Conservation (phyloP, 2,113 vertebrate genomes). For the Gobiocypris rarus region DNA sequence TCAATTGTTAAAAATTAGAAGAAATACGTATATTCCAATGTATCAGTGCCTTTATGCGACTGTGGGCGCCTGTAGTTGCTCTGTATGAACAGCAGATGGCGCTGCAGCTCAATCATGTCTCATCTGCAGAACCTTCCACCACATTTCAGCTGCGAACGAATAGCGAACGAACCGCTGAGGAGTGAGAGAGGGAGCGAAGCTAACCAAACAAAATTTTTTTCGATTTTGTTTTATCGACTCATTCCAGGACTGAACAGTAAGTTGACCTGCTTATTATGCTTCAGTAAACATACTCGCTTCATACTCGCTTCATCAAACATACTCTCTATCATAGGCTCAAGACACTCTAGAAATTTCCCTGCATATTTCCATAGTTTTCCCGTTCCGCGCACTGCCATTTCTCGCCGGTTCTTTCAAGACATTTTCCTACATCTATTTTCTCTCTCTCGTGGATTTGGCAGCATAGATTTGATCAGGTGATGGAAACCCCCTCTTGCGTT, state of each 20-base stretch:
- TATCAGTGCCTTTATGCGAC: too few species aligned
- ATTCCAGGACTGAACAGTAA: not conserved
- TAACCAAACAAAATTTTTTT: not conserved
- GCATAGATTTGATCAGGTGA: not conserved
- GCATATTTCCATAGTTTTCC: conserved; percentile 13
- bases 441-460: not conserved
- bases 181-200: not conserved
- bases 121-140: not conserved
- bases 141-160: not conserved
- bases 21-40: too few species aligned
- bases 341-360: conserved; percentile 30
- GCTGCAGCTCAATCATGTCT: not conserved
- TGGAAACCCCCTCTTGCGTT: not conserved
- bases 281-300: not conserved
- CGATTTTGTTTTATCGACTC: not conserved
- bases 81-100: not conserved
- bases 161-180: not conserved
- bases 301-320: not conserved
- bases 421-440: not conserved
- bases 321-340: not conserved
- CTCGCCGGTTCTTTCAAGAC: not conserved
- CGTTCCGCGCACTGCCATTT: not conserved
- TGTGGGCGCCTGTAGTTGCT: not conserved
- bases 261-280: conserved; percentile 1
- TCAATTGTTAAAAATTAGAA: too few species aligned